A percentile compares a stretch with the other conserved stretches of the same genome.
Conservation (phyloP, 2,113 vertebrate genomes). For the Daboia siamensis region DNA sequence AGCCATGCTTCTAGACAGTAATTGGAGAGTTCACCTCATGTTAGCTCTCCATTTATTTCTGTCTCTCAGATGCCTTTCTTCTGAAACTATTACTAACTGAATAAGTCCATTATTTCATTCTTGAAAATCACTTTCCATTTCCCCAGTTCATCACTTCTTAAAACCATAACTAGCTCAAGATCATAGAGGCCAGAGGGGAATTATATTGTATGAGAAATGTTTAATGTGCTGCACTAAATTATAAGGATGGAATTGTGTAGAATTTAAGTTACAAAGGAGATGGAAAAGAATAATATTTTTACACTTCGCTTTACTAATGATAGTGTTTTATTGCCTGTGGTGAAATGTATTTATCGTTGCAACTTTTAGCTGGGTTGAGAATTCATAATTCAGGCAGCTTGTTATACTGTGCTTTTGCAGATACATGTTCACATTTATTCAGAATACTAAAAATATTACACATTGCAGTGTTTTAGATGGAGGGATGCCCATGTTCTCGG, state of each 20-base stretch:
- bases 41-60: slow-evolving; percentile 29
- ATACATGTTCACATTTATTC: slow-evolving; percentile 2
- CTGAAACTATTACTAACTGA: slow-evolving; percentile 37
- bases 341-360: slow-evolving; percentile 58
- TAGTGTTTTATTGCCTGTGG: slow-evolving; percentile 59
- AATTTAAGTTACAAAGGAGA: slow-evolving; percentile 66
- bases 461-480: neutral
- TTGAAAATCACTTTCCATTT: slow-evolving; percentile 62
- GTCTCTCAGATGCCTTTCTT: slow-evolving; percentile 26
- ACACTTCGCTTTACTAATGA: slow-evolving; percentile 61
- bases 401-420: neutral
- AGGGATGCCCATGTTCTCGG: neutral
- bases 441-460: slow-evolving; percentile 18
- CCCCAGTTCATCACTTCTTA: slow-evolving; percentile 51
- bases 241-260: slow-evolving; percentile 54
- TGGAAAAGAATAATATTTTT: slow-evolving; percentile 64
- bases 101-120: slow-evolving; percentile 58
- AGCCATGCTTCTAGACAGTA: slow-evolving; percentile 25
- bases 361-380: slow-evolving; percentile 47
- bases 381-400: slow-evolving; percentile 50
- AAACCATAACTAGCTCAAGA: slow-evolving; percentile 59
- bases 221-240: slow-evolving; percentile 55
- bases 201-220: slow-evolving; percentile 54
- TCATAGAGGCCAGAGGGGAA: slow-evolving; percentile 61
- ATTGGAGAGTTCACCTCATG: slow-evolving; percentile 38